Evolutionary conservation across 2,113 vertebrate species (phyloP).

Genomic region (Sebastes schlegelii): DNA sequence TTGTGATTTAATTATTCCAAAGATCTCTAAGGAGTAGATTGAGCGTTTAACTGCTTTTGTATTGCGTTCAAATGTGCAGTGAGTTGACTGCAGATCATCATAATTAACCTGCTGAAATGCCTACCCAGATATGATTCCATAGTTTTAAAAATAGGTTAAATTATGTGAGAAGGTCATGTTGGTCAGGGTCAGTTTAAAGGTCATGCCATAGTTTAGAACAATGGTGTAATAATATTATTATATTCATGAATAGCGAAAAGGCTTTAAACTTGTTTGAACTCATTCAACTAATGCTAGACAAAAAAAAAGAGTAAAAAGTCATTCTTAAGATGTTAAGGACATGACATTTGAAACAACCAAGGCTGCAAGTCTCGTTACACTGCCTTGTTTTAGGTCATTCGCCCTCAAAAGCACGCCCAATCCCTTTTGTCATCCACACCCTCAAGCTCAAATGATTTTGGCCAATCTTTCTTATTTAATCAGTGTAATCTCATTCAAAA

Average conservation of each 20-base stretch:
- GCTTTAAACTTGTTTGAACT: background rate
- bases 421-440: conserved; percentile 54
- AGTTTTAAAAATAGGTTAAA: conserved; percentile 9
- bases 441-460: conserved; percentile 42
- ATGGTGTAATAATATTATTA: background rate
- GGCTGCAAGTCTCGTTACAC: background rate
- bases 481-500: conserved; percentile 19
- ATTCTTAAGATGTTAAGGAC: conserved; percentile 1
- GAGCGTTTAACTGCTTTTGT: background rate
- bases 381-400: conserved; percentile 33
- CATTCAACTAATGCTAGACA: background rate
- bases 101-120: background rate
- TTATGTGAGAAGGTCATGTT: conserved; percentile 10
- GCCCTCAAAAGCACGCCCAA: conserved; percentile 9
- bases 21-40: background rate
- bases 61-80: background rate
- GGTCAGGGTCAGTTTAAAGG: background rate
- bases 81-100: background rate
- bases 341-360: conserved; percentile 30
- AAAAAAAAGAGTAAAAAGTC: background rate
- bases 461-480: conserved; percentile 40
- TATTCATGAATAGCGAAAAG: background rate
- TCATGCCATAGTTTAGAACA: conserved; percentile 9
- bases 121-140: background rate
- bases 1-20: background rate